Base-by-base conservation (phyloP, 35 echinoderm and acorn worm genomes). In the Ptychodera flava region DNA sequence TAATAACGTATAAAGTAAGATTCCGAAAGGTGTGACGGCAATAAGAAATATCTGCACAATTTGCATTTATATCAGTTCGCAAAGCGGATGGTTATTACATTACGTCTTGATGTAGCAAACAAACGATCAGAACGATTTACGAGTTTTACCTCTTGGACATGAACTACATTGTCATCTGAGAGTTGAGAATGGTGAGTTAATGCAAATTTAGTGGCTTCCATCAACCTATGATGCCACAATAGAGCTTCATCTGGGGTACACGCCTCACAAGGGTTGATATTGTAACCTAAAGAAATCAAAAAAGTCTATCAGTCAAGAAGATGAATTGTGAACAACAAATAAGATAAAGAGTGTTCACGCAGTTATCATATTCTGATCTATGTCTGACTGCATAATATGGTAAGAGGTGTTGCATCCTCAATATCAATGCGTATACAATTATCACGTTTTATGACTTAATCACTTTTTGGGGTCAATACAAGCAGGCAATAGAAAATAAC, bases 171-270 rank as follows among this genome's bases (percentile, higher is more conserved):
- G 29, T 38, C 30, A 86, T 97, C 95, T 29, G 89, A 89, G 0
- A 97, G 85, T 37, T 77, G 86, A 29, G 89, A 86, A 33, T 88
- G 82, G 45, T 93, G 87, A 16, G 89, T 92, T 78, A 85, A 92
- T 28, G 92, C 95, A 87, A 97, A 94, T 77, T 97, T 97, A 85
- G 92, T 94, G 31, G 92, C 36, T 77, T 97, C 95, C 15, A 94
- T 83, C 34, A 97, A 92, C 15, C 92, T 82, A 87, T 97, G 95
- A 35, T 94, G 92, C 35, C 85, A 85, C 1, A 36, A 1, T 16
- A 37, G 1, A 0, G 16, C 37, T 36, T 83, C 35, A 31, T 33
- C 27, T 1, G 35, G 33, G 1, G 1, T 30, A 83, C 28, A 27
- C 0, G 30, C 35, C 30, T 37, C 35, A 83, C 37, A 30, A 37